These are phyloP conservation scores for Atta colombica DNA, from an alignment of 1,140 invertebrate genomes.

Conservation along the genomic window DNA sequence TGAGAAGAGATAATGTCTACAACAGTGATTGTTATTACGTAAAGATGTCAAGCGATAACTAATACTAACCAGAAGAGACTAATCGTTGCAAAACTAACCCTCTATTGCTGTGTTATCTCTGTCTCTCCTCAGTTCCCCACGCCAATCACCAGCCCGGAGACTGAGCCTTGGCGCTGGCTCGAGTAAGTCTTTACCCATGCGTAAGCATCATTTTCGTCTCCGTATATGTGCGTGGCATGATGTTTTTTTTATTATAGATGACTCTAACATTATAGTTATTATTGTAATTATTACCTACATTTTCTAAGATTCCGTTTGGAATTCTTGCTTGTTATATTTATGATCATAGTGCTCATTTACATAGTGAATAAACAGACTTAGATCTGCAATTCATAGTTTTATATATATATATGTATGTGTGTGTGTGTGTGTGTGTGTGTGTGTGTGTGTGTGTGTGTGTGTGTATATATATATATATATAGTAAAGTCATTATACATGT, in stretches of 20 bases:
- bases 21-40: constrained; percentile 71
- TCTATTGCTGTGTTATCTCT: constrained; percentile 85
- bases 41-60: constrained; percentile 55
- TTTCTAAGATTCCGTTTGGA: constrained; percentile 3
- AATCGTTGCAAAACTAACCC: constrained; percentile 82
- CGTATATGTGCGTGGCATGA: constrained; percentile 69
- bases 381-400: constrained; percentile 20
- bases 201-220: constrained; percentile 78
- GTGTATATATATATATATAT: neutral
- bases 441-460: too few relatives aligned
- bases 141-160: constrained; percentile 93
- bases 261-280: neutral
- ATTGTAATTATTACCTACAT: neutral
- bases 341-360: constrained; percentile 20
- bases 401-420: neutral
- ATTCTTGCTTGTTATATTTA: neutral
- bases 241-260: constrained; percentile 2
- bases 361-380: constrained; percentile 24
- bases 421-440: neutral
- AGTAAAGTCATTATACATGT: neutral
- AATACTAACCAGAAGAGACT: constrained; percentile 67
- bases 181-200: constrained; percentile 89
- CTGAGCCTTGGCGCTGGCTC: constrained; percentile 95
- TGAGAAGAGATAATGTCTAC: constrained; percentile 44
- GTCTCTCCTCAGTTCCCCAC: constrained; percentile 91